Percentiles rank a stretch among this genome's conserved stretches.
Conservation (phyloP, 2,888 invertebrate species). For the Nomada fucata region DNA sequence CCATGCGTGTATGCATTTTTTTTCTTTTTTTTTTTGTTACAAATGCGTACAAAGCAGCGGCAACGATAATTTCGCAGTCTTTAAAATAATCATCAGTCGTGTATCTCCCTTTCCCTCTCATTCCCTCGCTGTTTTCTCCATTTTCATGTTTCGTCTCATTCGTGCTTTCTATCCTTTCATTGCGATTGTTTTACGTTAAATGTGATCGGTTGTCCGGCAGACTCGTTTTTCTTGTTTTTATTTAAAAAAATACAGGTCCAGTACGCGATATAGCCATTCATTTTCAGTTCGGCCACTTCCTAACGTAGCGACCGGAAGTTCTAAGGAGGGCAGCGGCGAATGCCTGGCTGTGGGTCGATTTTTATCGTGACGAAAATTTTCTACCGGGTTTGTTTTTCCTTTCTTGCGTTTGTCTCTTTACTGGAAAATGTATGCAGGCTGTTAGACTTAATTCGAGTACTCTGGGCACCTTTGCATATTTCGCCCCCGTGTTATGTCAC, state of each 20-base stretch:
- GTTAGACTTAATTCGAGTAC: background rate
- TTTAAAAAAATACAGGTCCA: conserved; percentile 59
- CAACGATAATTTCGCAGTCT: conserved; percentile 10
- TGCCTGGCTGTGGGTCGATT: conserved; percentile 12
- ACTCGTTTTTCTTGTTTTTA: conserved; percentile 23
- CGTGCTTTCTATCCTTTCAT: background rate
- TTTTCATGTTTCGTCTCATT: background rate
- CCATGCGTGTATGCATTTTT: background rate
- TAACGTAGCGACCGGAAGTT: conserved; percentile 27
- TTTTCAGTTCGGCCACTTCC: conserved; percentile 20
- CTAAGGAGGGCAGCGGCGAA: conserved; percentile 34
- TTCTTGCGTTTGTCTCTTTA: background rate
- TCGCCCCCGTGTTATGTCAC: no score
- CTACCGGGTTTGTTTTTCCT: background rate
- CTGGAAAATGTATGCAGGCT: background rate
- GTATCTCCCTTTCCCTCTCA: conserved; percentile 5
- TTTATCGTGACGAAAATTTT: background rate
- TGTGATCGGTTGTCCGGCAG: conserved; percentile 27
- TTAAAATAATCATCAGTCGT: conserved; percentile 25
- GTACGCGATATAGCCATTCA: conserved; percentile 38
- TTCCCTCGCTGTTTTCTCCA: background rate
- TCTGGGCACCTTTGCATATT: background rate
- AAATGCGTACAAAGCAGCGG: conserved; percentile 2
- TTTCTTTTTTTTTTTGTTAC: background rate
- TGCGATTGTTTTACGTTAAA: background rate